Conservation (phyloP, 2,113 vertebrate species). For the Baryphthengus martii region DNA sequence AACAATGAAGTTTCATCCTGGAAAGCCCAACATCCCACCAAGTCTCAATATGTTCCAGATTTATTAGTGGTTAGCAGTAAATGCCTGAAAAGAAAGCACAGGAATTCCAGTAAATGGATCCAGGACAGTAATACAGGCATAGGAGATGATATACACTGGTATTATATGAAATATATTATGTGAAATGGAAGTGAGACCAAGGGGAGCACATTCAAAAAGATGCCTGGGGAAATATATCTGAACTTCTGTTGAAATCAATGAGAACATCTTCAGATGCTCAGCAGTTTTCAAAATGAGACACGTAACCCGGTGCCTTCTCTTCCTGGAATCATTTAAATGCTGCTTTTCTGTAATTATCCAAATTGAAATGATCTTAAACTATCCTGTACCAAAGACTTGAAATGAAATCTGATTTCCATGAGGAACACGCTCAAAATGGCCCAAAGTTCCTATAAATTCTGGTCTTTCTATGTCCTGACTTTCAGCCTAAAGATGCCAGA, state of each 20-base stretch:
- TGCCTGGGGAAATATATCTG: background rate
- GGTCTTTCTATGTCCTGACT: background rate
- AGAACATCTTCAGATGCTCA: background rate
- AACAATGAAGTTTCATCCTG: slow-evolving; percentile 14
- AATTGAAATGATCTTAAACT: background rate
- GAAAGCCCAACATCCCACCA: background rate
- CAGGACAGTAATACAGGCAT: background rate
- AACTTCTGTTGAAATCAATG: background rate
- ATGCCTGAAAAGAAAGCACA: background rate
- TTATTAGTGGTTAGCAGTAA: slow-evolving; percentile 6
- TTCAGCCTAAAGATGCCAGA: background rate
- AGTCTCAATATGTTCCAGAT: background rate
- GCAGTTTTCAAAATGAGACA: background rate
- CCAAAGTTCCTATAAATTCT: background rate
- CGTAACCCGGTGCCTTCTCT: background rate
- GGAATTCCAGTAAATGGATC: slow-evolving; percentile 25
- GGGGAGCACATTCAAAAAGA: background rate
- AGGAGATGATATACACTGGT: background rate
- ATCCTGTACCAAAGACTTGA: background rate
- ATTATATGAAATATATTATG: background rate
- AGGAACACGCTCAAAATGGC: background rate
- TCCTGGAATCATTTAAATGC: background rate
- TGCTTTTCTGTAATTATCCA: background rate
- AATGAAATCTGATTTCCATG: background rate
- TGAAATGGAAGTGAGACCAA: background rate